Evolutionary conservation across 2,113 vertebrate genomes (phyloP).

Genomic region (Gallinago paraguaiae): DNA sequence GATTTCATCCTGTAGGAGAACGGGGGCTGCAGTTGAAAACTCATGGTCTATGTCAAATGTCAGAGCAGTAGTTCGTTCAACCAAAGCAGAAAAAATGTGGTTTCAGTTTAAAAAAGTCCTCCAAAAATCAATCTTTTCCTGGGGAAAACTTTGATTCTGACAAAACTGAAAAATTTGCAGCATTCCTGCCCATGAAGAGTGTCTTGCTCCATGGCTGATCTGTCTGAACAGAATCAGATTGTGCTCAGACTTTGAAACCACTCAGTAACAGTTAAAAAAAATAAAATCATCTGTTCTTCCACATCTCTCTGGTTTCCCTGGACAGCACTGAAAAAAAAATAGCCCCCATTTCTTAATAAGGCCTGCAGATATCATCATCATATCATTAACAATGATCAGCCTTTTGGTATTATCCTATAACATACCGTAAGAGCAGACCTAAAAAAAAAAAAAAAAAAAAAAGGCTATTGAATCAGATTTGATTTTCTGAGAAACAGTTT

Average conservation of each 20-base stretch:
- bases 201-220: neutral
- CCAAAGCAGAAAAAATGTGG: neutral
- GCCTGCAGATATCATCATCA: neutral
- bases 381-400: neutral
- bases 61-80: neutral
- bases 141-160: neutral
- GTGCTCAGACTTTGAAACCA: neutral
- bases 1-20: neutral
- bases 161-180: neutral
- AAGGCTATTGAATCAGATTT: neutral
- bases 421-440: neutral
- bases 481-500: neutral
- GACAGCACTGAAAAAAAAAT: neutral
- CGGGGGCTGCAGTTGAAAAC: neutral
- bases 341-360: neutral
- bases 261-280: neutral
- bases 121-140: neutral
- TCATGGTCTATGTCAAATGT: neutral
- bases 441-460: neutral
- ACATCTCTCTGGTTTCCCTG: neutral
- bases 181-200: neutral
- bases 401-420: neutral
- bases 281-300: neutral
- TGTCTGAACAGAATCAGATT: neutral
- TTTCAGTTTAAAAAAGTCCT: neutral